phyloP scores from a whole-genome alignment of 2,888 invertebrate species.

The Girardia tigrina region DNA sequence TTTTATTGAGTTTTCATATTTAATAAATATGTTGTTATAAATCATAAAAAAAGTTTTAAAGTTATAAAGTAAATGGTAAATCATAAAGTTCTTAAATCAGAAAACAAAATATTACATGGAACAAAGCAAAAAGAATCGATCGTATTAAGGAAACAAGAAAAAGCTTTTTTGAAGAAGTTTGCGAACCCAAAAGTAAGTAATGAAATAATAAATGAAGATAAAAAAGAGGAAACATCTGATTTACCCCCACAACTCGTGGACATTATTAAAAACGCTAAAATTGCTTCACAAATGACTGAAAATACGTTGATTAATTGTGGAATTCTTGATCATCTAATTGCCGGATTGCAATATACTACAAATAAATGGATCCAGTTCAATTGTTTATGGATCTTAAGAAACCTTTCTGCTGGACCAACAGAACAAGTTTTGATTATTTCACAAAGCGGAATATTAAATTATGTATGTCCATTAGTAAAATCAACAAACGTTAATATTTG shows the following conservation, averaged over 20 bases:
- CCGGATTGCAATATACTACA: not conserved
- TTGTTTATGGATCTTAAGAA: constrained; percentile 10
- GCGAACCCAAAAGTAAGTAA: too few relatives aligned
- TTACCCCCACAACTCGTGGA: not conserved
- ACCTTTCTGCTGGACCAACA: not conserved
- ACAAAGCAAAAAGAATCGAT: too few relatives aligned
- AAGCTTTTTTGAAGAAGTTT: too few relatives aligned
- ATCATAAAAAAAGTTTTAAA: too few relatives aligned
- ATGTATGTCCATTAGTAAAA: not conserved
- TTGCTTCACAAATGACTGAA: not conserved
- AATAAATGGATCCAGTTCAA: not conserved
- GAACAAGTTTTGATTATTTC: not conserved
- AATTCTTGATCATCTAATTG: not conserved
- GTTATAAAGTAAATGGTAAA: too few relatives aligned
- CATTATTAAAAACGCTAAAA: not conserved
- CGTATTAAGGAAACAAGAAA: too few relatives aligned
- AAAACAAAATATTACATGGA: too few relatives aligned
- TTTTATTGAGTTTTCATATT: too few relatives aligned
- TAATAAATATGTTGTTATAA: too few relatives aligned
- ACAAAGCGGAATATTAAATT: not conserved
- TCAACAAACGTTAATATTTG: not conserved
- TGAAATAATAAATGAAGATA: too few relatives aligned
- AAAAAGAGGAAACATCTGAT: too few relatives aligned
- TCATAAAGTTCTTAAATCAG: too few relatives aligned
- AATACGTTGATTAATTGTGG: not conserved